Base-by-base conservation (phyloP, 1,140 invertebrate genomes). In the Parasteatoda tepidariorum region DNA sequence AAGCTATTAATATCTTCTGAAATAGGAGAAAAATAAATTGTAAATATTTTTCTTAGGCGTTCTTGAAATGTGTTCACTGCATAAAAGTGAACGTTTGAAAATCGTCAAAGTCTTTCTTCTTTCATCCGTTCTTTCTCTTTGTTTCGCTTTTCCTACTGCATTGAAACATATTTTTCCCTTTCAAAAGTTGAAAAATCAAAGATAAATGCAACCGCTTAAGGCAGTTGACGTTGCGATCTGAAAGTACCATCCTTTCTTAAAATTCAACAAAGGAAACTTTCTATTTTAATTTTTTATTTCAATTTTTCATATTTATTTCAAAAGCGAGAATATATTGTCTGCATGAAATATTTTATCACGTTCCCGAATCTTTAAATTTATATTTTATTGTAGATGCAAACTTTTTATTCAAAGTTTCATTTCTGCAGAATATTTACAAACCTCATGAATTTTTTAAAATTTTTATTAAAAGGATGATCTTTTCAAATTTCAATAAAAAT, bases 161-260 rank as follows among this genome's bases (percentile, higher is more conserved):
- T 30, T 31, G 24, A 64, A 64, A 64, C 61, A 30, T 64, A 13
- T 64, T 64, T 64, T 26, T 64, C 61, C 28, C 31, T 30, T 64
- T 48, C 61, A 48, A 64, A 64, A 26, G 61, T 64, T 64, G 26
- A 26, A 64, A 64, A 64, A 64, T 64, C 61, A 30, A 30, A 64
- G 26, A 64, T 64, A 64, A 64, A 64, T 64, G 9, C n/a, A 13
- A 30, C 26, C 7, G 61, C 61, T 31, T 28, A 28, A 64, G 61
- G 28, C 61, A 64, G 31, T 26, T 64, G 61, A 64, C 26, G 26
- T 22, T 30, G 13, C 61, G 24, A 31, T 18, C n/a, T n/a, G n/a
- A n/a, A n/a, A 31, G 26, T 26, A 64, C n/a, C 6, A 26, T 64
- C 31, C 18, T 48, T 48, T 9, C 38, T 1, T 48, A 48, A 18